A percentile compares a stretch with the other conserved stretches of the same genome.
Evolutionary conservation across 2,113 vertebrate genomes (phyloP).

Genomic region (Hyperopisus bebe): DNA sequence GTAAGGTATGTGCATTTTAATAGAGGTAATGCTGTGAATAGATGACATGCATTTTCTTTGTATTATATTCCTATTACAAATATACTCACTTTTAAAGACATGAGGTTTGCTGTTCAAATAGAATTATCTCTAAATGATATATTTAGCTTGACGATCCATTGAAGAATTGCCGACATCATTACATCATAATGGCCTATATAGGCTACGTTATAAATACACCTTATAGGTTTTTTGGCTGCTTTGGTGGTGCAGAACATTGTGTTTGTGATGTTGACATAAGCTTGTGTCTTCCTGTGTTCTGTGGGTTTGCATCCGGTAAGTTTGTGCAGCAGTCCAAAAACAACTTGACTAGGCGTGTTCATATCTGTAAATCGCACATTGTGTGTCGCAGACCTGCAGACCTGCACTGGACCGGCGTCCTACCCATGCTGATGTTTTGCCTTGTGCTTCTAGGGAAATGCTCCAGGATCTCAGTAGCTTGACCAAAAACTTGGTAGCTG

Average conservation of each 20-base stretch:
- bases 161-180: not conserved
- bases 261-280: not conserved
- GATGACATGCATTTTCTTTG: not conserved
- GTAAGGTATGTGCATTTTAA: not conserved
- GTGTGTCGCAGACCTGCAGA: not conserved
- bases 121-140: not conserved
- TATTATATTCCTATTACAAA: not conserved
- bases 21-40: not conserved
- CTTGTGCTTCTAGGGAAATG: not conserved
- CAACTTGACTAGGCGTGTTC: not conserved
- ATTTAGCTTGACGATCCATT: not conserved
- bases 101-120: not conserved
- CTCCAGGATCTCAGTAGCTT: not conserved
- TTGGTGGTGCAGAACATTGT: not conserved
- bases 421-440: not conserved
- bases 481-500: not conserved
- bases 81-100: not conserved
- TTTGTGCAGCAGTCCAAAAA: not conserved
- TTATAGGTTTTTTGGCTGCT: not conserved
- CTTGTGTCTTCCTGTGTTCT: not conserved
- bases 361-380: not conserved
- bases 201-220: not conserved
- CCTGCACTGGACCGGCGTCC: not conserved
- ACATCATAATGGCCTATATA: not conserved
- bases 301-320: not conserved